These are phyloP conservation scores for Drosophila multiciliata DNA, from an alignment of 2,888 invertebrate species.

Conservation along the genomic window DNA sequence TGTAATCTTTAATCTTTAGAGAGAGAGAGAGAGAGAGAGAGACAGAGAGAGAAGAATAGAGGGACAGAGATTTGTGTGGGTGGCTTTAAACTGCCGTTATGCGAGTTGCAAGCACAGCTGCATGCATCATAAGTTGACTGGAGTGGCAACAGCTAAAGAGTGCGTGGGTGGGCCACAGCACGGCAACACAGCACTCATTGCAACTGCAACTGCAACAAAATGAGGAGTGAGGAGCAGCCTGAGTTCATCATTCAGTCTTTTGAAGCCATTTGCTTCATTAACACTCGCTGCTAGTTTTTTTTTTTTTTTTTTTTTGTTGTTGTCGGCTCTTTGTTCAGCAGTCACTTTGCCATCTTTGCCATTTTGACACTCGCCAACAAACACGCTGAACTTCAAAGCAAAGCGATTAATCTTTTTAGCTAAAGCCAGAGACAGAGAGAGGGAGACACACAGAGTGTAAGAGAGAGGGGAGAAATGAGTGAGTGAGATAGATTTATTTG, in stretches of 20 bases:
- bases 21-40: not conserved
- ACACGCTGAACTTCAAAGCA: constrained; percentile 60
- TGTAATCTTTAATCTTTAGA: not conserved
- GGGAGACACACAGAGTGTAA: not conserved
- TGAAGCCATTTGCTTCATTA: constrained; percentile 58
- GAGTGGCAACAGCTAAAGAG: constrained; percentile 7
- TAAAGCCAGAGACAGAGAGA: not conserved
- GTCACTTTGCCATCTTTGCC: constrained; percentile 42
- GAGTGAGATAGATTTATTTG: constrained; percentile 10
- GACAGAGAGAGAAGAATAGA: not conserved
- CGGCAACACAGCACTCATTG: not conserved
- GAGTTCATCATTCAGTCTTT: constrained; percentile 34
- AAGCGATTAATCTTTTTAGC: constrained; percentile 58
- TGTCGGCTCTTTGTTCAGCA: constrained; percentile 53
- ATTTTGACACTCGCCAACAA: constrained; percentile 55
- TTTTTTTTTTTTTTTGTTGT: not conserved
- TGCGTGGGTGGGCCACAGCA: constrained; percentile 31
- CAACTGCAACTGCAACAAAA: not conserved
- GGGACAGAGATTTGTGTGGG: constrained; percentile 34
- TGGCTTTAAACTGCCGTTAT: constrained; percentile 61
- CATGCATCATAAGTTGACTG: constrained; percentile 19
- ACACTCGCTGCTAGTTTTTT: constrained; percentile 44
- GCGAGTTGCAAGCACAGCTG: constrained; percentile 31
- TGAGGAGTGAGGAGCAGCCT: not conserved
- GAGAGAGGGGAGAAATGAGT: not conserved